A percentile compares a stretch with the other conserved stretches of the same genome.
Conservation (phyloP, 1,140 invertebrate genomes). For the Charaxes varanes region DNA sequence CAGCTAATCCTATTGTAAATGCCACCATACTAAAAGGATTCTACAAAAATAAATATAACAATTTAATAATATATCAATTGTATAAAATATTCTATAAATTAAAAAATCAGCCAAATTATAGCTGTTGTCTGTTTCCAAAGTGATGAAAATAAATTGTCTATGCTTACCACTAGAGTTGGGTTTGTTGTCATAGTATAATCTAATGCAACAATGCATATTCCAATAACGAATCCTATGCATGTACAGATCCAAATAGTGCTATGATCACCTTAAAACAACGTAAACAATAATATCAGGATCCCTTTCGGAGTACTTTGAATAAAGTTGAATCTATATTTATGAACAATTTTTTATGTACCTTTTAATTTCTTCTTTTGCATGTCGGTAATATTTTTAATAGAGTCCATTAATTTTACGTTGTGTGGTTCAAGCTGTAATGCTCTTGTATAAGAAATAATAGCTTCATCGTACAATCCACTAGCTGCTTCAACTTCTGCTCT, state of each 20-base stretch:
- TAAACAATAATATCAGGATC: neutral
- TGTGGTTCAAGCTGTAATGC: conserved; percentile 81
- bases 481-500: conserved; percentile 86
- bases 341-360: too few relatives aligned
- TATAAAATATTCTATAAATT: neutral
- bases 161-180: conserved; percentile 80
- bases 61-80: neutral
- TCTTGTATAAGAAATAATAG: conserved; percentile 81
- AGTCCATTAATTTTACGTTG: conserved; percentile 79
- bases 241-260: conserved; percentile 85
- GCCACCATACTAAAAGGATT: conserved; percentile 60
- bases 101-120: too few relatives aligned
- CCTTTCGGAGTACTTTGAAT: too few relatives aligned
- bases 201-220: conserved; percentile 81
- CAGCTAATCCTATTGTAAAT: conserved; percentile 58
- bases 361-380: conserved; percentile 76
- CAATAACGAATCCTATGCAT: conserved; percentile 82
- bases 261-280: conserved; percentile 76
- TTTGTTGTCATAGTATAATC: conserved; percentile 81
- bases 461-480: conserved; percentile 80
- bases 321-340: too few relatives aligned
- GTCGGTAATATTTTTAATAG: conserved; percentile 77
- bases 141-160: conserved; percentile 4
- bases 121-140: too few relatives aligned
- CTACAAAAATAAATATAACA: conserved; percentile 32